Evolutionary conservation across 2,888 invertebrate species (phyloP), one percentile per base, ranked within the genome.

Genomic region (Gandaritis pyraliata): DNA sequence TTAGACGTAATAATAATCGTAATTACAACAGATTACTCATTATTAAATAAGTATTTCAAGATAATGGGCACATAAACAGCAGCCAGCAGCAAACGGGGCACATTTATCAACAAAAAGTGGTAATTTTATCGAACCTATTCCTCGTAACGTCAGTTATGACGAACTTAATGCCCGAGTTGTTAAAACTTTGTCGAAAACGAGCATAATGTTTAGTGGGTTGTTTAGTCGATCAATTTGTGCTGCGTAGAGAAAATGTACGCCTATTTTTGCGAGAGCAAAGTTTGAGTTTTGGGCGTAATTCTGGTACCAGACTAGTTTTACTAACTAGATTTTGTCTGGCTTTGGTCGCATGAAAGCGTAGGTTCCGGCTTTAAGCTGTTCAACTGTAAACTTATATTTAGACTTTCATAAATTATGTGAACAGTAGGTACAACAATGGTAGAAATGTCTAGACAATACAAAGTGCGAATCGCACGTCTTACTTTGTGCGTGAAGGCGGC

Each of bases 101-200:
- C 85, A 86, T 90, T 89, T 89, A 88, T 90, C 88, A 88, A 78
- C 88, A 87, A 90, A 90, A 90, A 90, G 82, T 85, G 87, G 86
- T 88, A 86, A 89, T 88, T 88, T 87, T 79, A 82, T 81, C 80
- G 82, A 83, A 83, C 83, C 81, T 83, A 83, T 82, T 84, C 84
- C 82, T 82, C 77, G 75, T 72, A 72, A 77, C 77, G 74, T 81
- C 78, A 75, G 82, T 85, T 83, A 85, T 79, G 85, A 82, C 74
- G 78, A 73, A 76, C 77, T 76, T 81, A 80, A 81, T 77, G 75
- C 74, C 68, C 51, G 72, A 78, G 75, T 81, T 83, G 80, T 81
- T 80, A 75, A 77, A 84, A 81, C 76, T 81, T 76, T 71, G 74
- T 72, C 69, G 69, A 72, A 69, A 77, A 78, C 69, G 72, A 71